Percentiles rank a stretch among this genome's conserved stretches.
Evolutionary conservation across 2,113 vertebrate species (phyloP).

Genomic region (Reinhardtius hippoglossoides): DNA sequence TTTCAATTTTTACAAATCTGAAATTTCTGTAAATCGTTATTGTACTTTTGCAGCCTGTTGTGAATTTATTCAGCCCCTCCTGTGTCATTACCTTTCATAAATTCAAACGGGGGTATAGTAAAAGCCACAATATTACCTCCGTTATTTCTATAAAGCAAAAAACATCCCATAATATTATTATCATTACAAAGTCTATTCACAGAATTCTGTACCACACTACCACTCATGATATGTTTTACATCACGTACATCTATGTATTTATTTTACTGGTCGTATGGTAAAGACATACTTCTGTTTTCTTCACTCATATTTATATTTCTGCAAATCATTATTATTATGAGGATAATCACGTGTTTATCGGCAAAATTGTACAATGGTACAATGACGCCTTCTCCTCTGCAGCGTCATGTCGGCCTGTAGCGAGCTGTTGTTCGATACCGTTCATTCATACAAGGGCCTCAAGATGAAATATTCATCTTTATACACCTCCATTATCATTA

Average conservation of each 20-base stretch:
- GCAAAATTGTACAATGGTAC: not conserved
- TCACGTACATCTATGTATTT: too few relatives aligned
- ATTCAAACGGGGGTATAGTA: not conserved
- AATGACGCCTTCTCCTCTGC: not conserved
- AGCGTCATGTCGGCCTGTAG: not conserved
- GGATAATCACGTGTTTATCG: not conserved
- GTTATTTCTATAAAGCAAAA: not conserved
- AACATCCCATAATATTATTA: too few relatives aligned
- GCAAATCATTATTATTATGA: not conserved
- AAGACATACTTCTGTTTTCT: too few relatives aligned
- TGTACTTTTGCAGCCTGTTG: not conserved
- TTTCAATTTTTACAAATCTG: not conserved
- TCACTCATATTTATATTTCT: fast-evolving
- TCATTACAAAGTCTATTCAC: not conserved
- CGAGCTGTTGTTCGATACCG: not conserved
- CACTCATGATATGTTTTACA: too few relatives aligned
- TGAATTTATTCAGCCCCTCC: not conserved
- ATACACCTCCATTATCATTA: not conserved
- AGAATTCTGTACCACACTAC: too few relatives aligned
- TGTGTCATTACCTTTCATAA: not conserved
- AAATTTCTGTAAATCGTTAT: not conserved
- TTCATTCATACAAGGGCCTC: not conserved
- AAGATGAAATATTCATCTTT: not conserved
- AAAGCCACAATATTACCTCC: not conserved
- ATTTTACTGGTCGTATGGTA: not conserved